These are phyloP conservation scores for Dascillus cervinus DNA, from an alignment of 2,888 invertebrate genomes.

Conservation along the genomic window DNA sequence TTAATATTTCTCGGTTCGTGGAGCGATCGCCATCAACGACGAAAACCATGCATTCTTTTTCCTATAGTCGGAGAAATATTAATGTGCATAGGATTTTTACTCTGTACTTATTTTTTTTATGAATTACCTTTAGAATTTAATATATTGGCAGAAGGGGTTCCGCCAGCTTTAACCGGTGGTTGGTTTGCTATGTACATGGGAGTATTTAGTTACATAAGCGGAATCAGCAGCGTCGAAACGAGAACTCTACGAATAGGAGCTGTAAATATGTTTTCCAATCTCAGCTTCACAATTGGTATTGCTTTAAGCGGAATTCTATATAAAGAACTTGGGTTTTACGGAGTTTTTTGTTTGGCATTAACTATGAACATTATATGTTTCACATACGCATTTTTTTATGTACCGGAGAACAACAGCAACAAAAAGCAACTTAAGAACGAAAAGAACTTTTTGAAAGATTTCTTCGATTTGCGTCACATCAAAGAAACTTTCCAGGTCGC, in stretches of 20 bases:
- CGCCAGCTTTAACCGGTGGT: slow-evolving; percentile 49
- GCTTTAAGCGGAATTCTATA: slow-evolving; percentile 46
- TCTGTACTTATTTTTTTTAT: slow-evolving; percentile 47
- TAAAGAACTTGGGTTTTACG: slow-evolving; percentile 31
- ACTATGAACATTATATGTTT: slow-evolving; percentile 22
- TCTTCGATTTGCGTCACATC: slow-evolving; percentile 67
- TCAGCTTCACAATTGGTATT: slow-evolving; percentile 46
- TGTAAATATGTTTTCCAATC: slow-evolving; percentile 47
- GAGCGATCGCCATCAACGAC: slow-evolving; percentile 55
- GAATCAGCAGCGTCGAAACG: slow-evolving; percentile 47
- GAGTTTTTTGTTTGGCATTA: slow-evolving; percentile 24
- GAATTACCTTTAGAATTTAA: slow-evolving; percentile 47
- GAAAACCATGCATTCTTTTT: slow-evolving; percentile 69
- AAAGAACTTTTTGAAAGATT: slow-evolving; percentile 38
- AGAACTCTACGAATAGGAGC: slow-evolving; percentile 55
- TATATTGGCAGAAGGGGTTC: slow-evolving; percentile 46
- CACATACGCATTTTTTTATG: slow-evolving; percentile 16
- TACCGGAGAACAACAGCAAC: slow-evolving; percentile 25
- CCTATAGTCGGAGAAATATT: slow-evolving; percentile 68
- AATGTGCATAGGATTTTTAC: slow-evolving; percentile 42
- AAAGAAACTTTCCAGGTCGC: slow-evolving; percentile 67
- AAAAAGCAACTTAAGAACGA: slow-evolving; percentile 47
- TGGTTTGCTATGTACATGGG: slow-evolving; percentile 51
- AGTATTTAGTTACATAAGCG: slow-evolving; percentile 53
- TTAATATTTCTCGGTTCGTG: slow-evolving; percentile 72